Conservation (phyloP, 2,113 vertebrate genomes). For the Alexandromys fortis region DNA sequence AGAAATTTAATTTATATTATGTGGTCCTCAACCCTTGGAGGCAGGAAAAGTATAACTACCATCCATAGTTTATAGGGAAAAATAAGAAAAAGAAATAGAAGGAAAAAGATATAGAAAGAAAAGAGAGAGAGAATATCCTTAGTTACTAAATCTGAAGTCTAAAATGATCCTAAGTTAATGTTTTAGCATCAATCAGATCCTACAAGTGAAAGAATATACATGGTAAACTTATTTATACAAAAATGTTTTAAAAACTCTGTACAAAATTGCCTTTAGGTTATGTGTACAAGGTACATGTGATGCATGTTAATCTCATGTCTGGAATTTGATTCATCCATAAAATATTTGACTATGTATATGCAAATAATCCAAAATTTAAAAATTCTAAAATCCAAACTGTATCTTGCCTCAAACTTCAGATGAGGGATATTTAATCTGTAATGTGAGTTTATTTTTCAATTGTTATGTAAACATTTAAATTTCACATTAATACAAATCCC, state of each 20-base stretch:
- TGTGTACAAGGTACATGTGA: not conserved
- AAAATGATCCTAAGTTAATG: not conserved
- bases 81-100: not conserved
- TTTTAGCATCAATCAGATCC: not conserved
- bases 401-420: not conserved
- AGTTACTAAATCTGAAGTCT: not conserved
- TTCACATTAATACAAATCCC: not conserved
- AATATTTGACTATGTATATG: not conserved
- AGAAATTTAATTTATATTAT: constrained; percentile 30
- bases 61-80: not conserved
- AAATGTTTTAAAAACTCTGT: not conserved
- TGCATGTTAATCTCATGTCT: not conserved
- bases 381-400: not conserved
- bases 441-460: constrained; percentile 45
- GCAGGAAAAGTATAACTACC: constrained; percentile 16
- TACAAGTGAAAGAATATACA: not conserved
- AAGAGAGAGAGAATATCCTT: not conserved
- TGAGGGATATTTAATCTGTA: not conserved
- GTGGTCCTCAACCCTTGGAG: not conserved
- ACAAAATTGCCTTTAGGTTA: not conserved
- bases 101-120: not conserved
- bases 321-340: not conserved
- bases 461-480: constrained; percentile 48
- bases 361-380: not conserved
- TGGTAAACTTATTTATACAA: not conserved